Percentiles rank a stretch among this genome's conserved stretches.
Conservation (phyloP, 2,797 vertebrate genomes). For the Coluber constrictor region DNA sequence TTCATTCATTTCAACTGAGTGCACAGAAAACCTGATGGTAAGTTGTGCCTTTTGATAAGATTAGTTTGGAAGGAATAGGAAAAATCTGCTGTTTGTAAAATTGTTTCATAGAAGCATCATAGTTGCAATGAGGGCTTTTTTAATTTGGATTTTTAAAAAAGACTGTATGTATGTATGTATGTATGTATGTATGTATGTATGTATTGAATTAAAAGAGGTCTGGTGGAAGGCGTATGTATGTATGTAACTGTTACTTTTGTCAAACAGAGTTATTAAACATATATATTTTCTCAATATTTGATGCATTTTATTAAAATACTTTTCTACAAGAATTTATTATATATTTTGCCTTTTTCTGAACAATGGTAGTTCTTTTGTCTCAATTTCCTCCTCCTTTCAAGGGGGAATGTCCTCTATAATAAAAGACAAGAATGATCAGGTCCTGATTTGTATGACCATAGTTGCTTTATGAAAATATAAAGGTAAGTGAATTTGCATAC, state of each 20-base stretch:
- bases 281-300: constrained; percentile 64
- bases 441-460: neutral
- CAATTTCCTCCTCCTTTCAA: neutral
- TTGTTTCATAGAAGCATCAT: constrained; percentile 23
- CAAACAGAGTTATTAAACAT: constrained; percentile 53
- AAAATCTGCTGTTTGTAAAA: constrained; percentile 28
- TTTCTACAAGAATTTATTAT: constrained; percentile 61
- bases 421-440: neutral
- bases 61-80: constrained; percentile 38
- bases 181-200: constrained; percentile 41
- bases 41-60: constrained; percentile 23
- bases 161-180: constrained; percentile 14
- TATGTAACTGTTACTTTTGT: constrained; percentile 59
- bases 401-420: accelerated
- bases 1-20: neutral
- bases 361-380: neutral
- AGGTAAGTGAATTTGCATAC: neutral
- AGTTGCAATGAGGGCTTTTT: constrained; percentile 4
- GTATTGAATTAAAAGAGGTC: constrained; percentile 36
- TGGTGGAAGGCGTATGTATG: constrained; percentile 44
- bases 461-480: neutral
- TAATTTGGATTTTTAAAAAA: constrained; percentile 10
- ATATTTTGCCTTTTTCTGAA: constrained; percentile 12
- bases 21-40: neutral
- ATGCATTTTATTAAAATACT: constrained; percentile 66